phyloP scores from a whole-genome alignment of 2,797 vertebrate genomes.

The Hoplostethus atlanticus region DNA sequence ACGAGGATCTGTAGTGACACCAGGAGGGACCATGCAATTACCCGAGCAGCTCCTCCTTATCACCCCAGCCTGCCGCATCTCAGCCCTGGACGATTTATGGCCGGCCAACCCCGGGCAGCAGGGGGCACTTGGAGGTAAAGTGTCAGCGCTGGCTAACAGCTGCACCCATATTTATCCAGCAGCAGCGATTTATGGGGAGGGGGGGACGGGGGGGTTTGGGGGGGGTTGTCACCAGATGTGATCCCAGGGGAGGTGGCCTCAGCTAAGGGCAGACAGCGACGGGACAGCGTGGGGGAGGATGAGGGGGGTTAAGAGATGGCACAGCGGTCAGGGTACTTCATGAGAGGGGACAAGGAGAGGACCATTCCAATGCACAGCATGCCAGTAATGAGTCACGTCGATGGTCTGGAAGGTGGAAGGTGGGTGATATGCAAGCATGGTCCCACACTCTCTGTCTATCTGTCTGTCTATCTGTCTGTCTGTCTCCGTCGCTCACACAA shows the following conservation, averaged over 20 bases:
- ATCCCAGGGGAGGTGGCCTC: slow-evolving; percentile 39
- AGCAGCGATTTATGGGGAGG: slow-evolving; percentile 67
- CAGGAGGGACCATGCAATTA: slow-evolving; percentile 14
- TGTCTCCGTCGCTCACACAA: slow-evolving; percentile 26
- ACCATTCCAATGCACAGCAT: neutral
- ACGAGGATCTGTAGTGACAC: slow-evolving; percentile 16
- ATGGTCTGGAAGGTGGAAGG: slow-evolving; percentile 2
- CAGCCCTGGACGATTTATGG: slow-evolving; percentile 64
- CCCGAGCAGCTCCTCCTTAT: slow-evolving; percentile 1
- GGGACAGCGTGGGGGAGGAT: neutral
- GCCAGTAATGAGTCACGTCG: neutral
- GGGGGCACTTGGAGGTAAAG: slow-evolving; percentile 78
- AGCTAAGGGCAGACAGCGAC: slow-evolving; percentile 22
- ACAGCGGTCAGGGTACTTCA: slow-evolving; percentile 1
- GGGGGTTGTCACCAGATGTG: slow-evolving; percentile 57
- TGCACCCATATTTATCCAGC: slow-evolving; percentile 78
- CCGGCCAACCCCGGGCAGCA: slow-evolving; percentile 50
- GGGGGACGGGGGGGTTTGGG: neutral
- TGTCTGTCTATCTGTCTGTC: slow-evolving; percentile 23
- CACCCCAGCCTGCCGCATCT: slow-evolving; percentile 37
- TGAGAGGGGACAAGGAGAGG: neutral
- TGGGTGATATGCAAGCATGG: slow-evolving; percentile 8
- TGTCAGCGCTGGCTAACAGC: slow-evolving; percentile 72
- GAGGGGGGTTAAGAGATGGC: slow-evolving; percentile 1
- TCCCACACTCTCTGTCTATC: slow-evolving; percentile 4